Base-by-base conservation (phyloP, 2,888 invertebrate genomes). In the Watsonalla cultraria region DNA sequence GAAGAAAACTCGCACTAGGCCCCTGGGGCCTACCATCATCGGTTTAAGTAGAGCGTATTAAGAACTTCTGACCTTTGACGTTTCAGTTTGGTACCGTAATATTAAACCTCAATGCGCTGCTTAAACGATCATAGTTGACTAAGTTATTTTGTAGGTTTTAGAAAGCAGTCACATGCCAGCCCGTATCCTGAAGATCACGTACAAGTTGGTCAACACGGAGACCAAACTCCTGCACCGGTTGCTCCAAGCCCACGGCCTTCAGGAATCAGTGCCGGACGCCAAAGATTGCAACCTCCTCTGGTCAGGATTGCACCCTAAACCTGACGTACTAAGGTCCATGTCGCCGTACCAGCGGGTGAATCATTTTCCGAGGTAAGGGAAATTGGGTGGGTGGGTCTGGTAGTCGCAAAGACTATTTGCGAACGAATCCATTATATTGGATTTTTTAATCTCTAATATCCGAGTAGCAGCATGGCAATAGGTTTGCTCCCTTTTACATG, bases 271-370 rank as follows among this genome's bases (percentile, higher is more conserved):
- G 0, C 2, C 76, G 0, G 86, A 90, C 0, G 65, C 93, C 54
- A 94, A 94, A 54, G 95, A 95, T 76, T 98, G 95, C 84, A 98
- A 97, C 82, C 86, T 98, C 47, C 82, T 98, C 52, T 98, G 98
- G 98, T 96, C 97, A 39, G 98, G 98, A 34, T 94, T 96, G 47
- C 98, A 98, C 76, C 95, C 98, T 37, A 98, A 98, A 80, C 96
- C 98, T 34, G 97, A 97, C 70, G 94, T 96, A 13, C 89, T 98
- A 53, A 92, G 97, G 62, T 93, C 94, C 50, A 84, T 98, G 67
- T 92, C 94, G 49, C 94, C 96, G n/a, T 96, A 97, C 82, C 99
- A 99, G 85, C 93, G 98, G 73, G 96, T 98, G 56, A 99, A 99
- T 82, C 98, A 99, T 86, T 99, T 99, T 82, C 98, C 98, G 7